These are phyloP conservation scores for Hypomesus transpacificus DNA, from an alignment of 2,113 vertebrate genomes.

Conservation along the genomic window DNA sequence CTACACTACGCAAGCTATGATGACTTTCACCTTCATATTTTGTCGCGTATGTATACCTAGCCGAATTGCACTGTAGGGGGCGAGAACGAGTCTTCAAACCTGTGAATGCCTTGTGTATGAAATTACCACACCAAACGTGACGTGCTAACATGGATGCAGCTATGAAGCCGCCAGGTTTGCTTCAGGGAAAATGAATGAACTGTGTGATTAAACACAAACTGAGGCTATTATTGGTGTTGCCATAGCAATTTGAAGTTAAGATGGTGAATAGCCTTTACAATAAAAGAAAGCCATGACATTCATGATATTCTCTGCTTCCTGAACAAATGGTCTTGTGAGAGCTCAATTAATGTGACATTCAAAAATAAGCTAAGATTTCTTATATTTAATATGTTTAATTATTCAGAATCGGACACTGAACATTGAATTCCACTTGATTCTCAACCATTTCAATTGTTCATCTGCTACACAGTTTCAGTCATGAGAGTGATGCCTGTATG, in stretches of 20 bases:
- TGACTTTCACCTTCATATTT: too few relatives aligned
- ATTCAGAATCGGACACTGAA: not conserved
- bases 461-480: conserved; percentile 30
- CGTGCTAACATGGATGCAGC: too few relatives aligned
- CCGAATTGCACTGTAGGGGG: too few relatives aligned
- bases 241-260: conserved; percentile 87
- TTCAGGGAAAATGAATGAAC: too few relatives aligned
- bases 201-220: conserved; percentile 78
- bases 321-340: conserved; percentile 68
- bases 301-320: conserved; percentile 64
- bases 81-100: too few relatives aligned
- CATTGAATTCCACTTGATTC: conserved; percentile 53
- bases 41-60: too few relatives aligned
- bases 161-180: too few relatives aligned
- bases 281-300: conserved; percentile 75
- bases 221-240: conserved; percentile 82
- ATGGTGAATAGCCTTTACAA: conserved; percentile 73
- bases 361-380: conserved; percentile 32
- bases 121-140: too few relatives aligned
- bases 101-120: too few relatives aligned
- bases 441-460: conserved; percentile 46
- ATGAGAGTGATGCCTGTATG: conserved; percentile 35
- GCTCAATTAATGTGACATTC: conserved; percentile 72
- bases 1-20: too few relatives aligned
- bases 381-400: too few relatives aligned